Percentiles rank a stretch among this genome's conserved stretches.
These are phyloP conservation scores for Operophtera brumata DNA, from an alignment of 2,888 invertebrate genomes.

Conservation along the genomic window DNA sequence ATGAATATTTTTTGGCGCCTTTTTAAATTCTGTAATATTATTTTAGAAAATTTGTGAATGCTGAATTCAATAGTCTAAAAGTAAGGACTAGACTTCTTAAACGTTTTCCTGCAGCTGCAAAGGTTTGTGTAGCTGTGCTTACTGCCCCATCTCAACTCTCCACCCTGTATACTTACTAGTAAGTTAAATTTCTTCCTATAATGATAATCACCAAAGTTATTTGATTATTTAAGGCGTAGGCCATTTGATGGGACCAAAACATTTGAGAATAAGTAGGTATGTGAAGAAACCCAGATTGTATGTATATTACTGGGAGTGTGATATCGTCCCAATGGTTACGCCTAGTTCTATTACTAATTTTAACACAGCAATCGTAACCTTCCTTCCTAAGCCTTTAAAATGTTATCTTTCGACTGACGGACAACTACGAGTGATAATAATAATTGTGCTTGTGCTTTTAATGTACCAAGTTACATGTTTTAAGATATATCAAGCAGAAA, in stretches of 20 bases:
- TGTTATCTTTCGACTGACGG: conserved; percentile 76
- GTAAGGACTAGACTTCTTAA: no score
- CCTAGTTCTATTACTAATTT: conserved; percentile 50
- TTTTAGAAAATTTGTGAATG: no score
- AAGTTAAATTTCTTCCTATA: conserved; percentile 13
- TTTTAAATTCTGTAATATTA: no score
- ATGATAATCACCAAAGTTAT: conserved; percentile 36
- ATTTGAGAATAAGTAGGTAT: conserved; percentile 39
- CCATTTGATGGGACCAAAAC: conserved; percentile 68
- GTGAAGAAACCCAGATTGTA: conserved; percentile 48
- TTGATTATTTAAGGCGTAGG: conserved; percentile 64
- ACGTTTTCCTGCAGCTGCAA: no score
- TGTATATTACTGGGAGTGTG: conserved; percentile 52
- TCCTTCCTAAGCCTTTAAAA: conserved; percentile 65
- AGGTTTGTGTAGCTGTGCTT: no score
- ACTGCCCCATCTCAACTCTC: no score
- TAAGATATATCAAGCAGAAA: conserved; percentile 66
- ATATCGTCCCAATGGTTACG: conserved; percentile 73
- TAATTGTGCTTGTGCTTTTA: conserved; percentile 79
- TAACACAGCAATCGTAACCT: conserved; percentile 58
- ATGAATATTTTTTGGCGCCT: no score
- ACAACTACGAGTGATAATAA: conserved; percentile 75
- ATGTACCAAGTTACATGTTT: conserved; percentile 74
- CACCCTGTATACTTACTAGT: conserved; percentile 6
- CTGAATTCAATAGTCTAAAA: no score